These are phyloP conservation scores for Erpobdella octoculata DNA, from an alignment of 2,888 invertebrate genomes.

Conservation along the genomic window DNA sequence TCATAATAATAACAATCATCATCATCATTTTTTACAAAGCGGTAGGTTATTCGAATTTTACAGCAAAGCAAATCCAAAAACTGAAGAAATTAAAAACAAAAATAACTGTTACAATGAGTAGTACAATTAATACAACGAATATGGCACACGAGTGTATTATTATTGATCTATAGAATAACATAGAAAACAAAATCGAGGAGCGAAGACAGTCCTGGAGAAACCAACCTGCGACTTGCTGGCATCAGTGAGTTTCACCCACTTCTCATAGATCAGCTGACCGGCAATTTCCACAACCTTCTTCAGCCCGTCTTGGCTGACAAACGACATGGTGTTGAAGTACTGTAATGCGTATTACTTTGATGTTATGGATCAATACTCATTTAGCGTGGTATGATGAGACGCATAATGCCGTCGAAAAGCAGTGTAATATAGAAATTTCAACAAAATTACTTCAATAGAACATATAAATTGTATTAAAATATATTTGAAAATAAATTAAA, in stretches of 20 bases:
- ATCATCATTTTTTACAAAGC: background rate
- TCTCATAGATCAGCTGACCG: conserved; percentile 76
- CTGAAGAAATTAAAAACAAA: too few relatives aligned
- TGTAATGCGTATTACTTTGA: conserved; percentile 40
- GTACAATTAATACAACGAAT: background rate
- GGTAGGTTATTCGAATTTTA: too few relatives aligned
- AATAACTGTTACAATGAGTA: background rate
- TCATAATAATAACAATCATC: background rate
- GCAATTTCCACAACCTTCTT: conserved; percentile 71
- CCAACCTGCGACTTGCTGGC: conserved; percentile 59
- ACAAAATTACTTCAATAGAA: background rate
- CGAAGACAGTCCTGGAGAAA: too few relatives aligned
- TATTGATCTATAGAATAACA: too few relatives aligned
- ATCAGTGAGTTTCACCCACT: conserved; percentile 78
- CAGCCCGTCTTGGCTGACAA: conserved; percentile 81
- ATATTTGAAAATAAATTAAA: background rate
- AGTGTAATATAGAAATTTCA: background rate
- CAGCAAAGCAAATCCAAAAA: too few relatives aligned
- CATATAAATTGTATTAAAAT: background rate
- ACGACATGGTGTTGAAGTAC: conserved; percentile 81
- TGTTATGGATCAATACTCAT: background rate
- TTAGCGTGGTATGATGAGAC: background rate
- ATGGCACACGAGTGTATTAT: too few relatives aligned
- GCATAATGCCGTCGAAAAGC: too few relatives aligned
- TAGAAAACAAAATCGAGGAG: too few relatives aligned